Evolutionary conservation across 2,888 invertebrate species (phyloP).

Genomic region (Eumacrocentrus americanus): DNA sequence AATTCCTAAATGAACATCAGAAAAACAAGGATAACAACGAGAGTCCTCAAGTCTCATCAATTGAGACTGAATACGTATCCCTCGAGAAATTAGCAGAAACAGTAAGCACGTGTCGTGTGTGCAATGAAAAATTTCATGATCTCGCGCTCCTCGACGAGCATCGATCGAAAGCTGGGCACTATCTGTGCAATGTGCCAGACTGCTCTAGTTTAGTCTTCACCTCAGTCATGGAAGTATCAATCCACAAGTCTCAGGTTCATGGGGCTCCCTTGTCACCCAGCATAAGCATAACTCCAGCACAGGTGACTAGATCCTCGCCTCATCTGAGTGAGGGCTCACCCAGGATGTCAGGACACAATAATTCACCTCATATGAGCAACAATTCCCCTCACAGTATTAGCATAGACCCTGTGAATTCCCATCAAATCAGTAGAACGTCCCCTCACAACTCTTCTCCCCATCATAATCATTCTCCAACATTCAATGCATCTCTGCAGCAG

Average conservation of each 20-base stretch:
- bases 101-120: conserved; percentile 68
- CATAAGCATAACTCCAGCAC: conserved; percentile 39
- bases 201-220: conserved; percentile 54
- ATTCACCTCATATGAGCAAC: conserved; percentile 45
- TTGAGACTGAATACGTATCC: conserved; percentile 69
- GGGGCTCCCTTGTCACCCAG: conserved; percentile 49
- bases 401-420: conserved; percentile 43
- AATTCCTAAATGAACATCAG: conserved; percentile 51
- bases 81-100: conserved; percentile 68
- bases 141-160: conserved; percentile 66
- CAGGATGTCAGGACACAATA: conserved; percentile 26
- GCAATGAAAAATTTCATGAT: conserved; percentile 68
- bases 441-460: conserved; percentile 40
- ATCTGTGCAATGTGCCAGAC: conserved; percentile 61
- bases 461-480: conserved; percentile 44
- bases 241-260: conserved; percentile 55
- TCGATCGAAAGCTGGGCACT: conserved; percentile 66
- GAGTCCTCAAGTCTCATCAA: conserved; percentile 41
- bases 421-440: conserved; percentile 42
- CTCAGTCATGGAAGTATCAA: conserved; percentile 47
- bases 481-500: conserved; percentile 21
- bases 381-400: conserved; percentile 45
- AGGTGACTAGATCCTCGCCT: conserved; percentile 44
- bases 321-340: conserved; percentile 44
- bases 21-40: conserved; percentile 37